Percentiles rank a stretch among this genome's conserved stretches.
Evolutionary conservation across 1,140 invertebrate species (phyloP).

Genomic region (Archivesica marissinica): DNA sequence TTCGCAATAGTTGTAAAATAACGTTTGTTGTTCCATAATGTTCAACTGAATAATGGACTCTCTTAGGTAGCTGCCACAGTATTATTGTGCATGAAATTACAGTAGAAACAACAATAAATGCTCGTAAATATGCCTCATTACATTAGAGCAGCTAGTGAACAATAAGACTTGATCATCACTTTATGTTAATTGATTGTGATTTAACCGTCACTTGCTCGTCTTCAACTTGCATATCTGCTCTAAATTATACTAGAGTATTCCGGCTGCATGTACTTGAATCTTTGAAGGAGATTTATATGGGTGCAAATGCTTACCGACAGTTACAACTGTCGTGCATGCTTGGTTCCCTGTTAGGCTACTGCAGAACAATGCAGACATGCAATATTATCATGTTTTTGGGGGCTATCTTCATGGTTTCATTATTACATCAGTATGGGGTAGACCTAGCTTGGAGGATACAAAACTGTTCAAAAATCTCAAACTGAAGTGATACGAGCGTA

Average conservation of each 20-base stretch:
- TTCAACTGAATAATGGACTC: too few species aligned
- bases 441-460: too few species aligned
- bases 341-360: not conserved
- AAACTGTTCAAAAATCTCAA: too few species aligned
- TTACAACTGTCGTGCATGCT: not conserved
- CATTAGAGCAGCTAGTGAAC: not conserved
- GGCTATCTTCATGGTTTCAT: too few species aligned
- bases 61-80: too few species aligned
- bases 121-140: conserved; percentile 22
- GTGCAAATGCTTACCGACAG: not conserved
- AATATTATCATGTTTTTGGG: too few species aligned
- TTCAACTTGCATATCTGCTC: not conserved
- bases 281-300: conserved; percentile 1
- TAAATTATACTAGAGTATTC: conserved; percentile 4
- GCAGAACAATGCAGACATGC: too few species aligned
- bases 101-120: not conserved
- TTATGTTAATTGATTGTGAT: conserved; percentile 19
- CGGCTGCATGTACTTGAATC: conserved; percentile 2
- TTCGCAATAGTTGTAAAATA: too few species aligned
- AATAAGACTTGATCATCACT: not conserved
- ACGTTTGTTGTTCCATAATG: too few species aligned
- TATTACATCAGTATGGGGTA: too few species aligned
- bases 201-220: not conserved
- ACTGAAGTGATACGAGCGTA: too few species aligned
- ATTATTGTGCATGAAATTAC: too few species aligned